Conservation (phyloP, 2,113 vertebrate genomes). For the Cariama cristata region DNA sequence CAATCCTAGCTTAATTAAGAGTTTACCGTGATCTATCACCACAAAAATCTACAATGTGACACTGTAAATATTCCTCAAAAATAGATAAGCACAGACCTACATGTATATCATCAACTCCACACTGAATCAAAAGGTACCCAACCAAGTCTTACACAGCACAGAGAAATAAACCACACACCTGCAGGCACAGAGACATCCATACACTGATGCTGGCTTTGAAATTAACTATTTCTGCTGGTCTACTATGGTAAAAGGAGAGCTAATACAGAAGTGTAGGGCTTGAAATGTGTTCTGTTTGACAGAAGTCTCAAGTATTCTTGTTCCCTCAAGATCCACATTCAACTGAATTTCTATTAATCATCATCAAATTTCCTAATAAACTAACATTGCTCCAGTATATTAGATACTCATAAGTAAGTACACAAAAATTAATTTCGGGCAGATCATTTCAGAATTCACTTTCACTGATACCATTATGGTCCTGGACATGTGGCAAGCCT, state of each 20-base stretch:
- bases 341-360: background rate
- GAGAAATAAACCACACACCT: background rate
- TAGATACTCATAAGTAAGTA: background rate
- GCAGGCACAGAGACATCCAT: accelerated
- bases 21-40: background rate
- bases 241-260: background rate
- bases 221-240: background rate
- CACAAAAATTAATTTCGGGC: background rate
- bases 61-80: background rate
- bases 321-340: background rate
- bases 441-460: background rate
- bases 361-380: background rate
- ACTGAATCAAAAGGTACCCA: background rate
- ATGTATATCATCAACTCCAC: background rate
- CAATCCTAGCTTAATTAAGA: background rate
- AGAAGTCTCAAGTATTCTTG: background rate
- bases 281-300: background rate
- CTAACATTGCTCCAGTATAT: background rate
- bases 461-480: background rate
- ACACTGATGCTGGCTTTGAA: background rate
- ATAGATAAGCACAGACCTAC: background rate
- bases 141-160: background rate
- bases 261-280: background rate
- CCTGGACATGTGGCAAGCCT: background rate
- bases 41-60: background rate